Base-by-base conservation (phyloP, 2,888 invertebrate species). In the Sepiola atlantica region DNA sequence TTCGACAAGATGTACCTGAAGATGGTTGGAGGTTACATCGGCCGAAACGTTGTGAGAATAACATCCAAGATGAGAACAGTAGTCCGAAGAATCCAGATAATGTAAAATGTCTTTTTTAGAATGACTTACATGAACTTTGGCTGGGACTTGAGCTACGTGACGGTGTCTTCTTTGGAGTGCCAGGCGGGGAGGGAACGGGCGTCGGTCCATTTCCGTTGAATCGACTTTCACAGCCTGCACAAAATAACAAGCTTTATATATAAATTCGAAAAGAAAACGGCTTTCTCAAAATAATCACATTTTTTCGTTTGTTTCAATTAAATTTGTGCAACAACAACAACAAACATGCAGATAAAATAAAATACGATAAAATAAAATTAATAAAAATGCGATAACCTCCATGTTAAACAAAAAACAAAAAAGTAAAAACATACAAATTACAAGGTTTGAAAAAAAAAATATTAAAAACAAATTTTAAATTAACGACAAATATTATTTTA, bases 121-220 rank as follows among this genome's bases (percentile, higher is more conserved):
- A 61, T 21, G 10, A 12, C 21, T 92, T 55, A 92, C 92, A 45
- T 92, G 92, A 35, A 24, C 92, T 92, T 45, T 55, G 55, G 93
- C 93, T 55, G 4, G 97, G 97, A 95, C 97, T 97, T 92, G 97
- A 97, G 95, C 97, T 97, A 77, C 97, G 95, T 16, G 97, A 97
- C 61, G 96, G 95, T 14, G 96, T 96, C 94, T 97, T 96, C 94
- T 97, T 97, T 32, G 97, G 97, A 94, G 97, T 97, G 94, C 98
- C 98, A 14, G 98, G 98, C 20, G 97, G 97, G 0, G 98, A 98
- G 93, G 98, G 98, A 10, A 98, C 98, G 16, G 98, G 98, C 0
- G 98, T 98, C 1, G 98, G 98, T 61, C 98, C 98, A 97, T 98
- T 98, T 4, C 98, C 98, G 97, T 98, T 98, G n/a, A 98, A 98